Evolutionary conservation across 2,888 invertebrate genomes (phyloP).

Genomic region (Dendrolimus pini): DNA sequence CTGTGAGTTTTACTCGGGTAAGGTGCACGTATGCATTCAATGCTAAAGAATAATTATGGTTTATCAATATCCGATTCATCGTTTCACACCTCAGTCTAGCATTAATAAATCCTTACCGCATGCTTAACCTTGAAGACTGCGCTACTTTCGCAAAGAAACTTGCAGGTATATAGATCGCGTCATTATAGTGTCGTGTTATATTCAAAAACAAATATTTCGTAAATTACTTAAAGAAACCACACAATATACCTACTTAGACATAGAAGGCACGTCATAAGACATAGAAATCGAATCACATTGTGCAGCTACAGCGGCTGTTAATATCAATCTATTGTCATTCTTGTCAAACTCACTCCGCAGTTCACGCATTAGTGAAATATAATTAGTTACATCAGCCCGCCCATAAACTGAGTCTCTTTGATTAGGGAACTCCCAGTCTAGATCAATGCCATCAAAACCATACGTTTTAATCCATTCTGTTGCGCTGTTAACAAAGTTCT

Average conservation of each 20-base stretch:
- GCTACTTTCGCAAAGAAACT: neutral
- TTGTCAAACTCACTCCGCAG: constrained; percentile 70
- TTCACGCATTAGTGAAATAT: constrained; percentile 70
- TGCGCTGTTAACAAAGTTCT: constrained; percentile 74
- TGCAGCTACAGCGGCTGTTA: constrained; percentile 79
- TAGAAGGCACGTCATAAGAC: constrained; percentile 77
- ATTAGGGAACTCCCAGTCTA: constrained; percentile 85
- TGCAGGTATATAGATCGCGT: neutral
- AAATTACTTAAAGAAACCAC: too few relatives aligned
- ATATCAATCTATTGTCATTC: constrained; percentile 61
- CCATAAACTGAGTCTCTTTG: constrained; percentile 68
- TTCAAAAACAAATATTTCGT: too few relatives aligned
- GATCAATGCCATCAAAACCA: constrained; percentile 82
- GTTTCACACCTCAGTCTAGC: too few relatives aligned
- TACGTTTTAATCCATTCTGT: constrained; percentile 70
- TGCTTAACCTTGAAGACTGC: too few relatives aligned
- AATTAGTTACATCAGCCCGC: constrained; percentile 66
- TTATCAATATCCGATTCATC: too few relatives aligned
- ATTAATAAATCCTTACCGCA: too few relatives aligned
- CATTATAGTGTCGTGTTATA: neutral
- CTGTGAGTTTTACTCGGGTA: too few relatives aligned
- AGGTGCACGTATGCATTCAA: too few relatives aligned
- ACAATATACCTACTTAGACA: constrained; percentile 59
- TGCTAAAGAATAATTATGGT: too few relatives aligned
- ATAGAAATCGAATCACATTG: constrained; percentile 54